Base-by-base conservation (phyloP, 2,888 invertebrate genomes). In the Cyclophora punctaria region DNA sequence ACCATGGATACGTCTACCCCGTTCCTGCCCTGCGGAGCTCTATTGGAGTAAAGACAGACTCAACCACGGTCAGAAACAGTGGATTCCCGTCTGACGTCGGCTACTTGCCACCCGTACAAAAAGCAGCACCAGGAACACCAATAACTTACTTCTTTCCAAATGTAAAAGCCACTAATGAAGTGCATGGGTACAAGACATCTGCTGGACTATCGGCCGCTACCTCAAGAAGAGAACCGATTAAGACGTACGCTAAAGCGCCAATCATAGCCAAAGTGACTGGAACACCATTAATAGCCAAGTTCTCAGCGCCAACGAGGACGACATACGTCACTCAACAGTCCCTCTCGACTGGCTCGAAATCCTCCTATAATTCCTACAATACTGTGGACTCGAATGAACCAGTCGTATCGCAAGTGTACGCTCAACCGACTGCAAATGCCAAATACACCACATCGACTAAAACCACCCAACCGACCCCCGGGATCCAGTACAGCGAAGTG, bases 141-240 rank as follows among this genome's bases (percentile, higher is more conserved):
- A 20, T 20, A 20, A 1, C 20, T 20, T 20, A 20, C 20, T 20
- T 20, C 20, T 20, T 20, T 20, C 20, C 20, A 20, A 20, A 20
- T 2, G 20, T 20, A 20, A 20, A 20, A 20, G 59, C 72, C 41
- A 59, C 71, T 3, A 88, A 62, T 69, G 90, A 90, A 58, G 79
- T 78, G 20, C 90, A 91, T 52, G 90, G 91, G 57, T 90, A 91
- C 53, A 80, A 89, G 4, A 90, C 90, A 37, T 82, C 90, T 7
- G 87, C 89, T 3, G 89, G 88, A 4, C 78, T 90, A 1, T 90
- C 91, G 3, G 71, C 75, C 34, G 75, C 66, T 37, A 67, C 74
- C 3, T 66, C 80, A 2, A 63, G 72, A 4, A 64, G 65, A 35
- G 76, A 74, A 64, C 84, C 83, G 34, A 75, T 86, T n/a, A 79